These are phyloP conservation scores for Anabacerthia variegaticeps DNA, from an alignment of 2,797 vertebrate species.

Conservation along the genomic window DNA sequence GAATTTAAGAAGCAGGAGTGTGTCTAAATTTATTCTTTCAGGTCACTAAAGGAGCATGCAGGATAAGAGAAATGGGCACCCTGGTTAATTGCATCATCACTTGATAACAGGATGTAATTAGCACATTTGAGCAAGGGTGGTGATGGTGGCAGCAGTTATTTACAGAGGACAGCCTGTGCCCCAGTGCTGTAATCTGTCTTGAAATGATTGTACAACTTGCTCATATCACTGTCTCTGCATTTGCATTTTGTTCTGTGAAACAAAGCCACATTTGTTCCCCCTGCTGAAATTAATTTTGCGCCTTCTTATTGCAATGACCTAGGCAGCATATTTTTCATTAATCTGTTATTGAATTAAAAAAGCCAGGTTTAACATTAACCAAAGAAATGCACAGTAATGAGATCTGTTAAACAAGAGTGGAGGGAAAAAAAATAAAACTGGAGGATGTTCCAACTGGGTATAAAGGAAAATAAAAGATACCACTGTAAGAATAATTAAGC, in stretches of 20 bases:
- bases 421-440: background rate
- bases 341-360: background rate
- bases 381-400: background rate
- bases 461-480: background rate
- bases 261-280: background rate
- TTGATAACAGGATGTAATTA: conserved; percentile 54
- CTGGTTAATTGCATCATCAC: conserved; percentile 36
- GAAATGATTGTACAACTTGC: background rate
- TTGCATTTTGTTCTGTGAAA: background rate
- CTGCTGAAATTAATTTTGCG: background rate
- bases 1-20: background rate
- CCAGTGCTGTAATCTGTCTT: background rate
- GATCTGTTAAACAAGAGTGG: background rate
- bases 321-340: background rate
- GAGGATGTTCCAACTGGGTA: background rate
- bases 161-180: background rate
- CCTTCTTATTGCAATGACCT: background rate
- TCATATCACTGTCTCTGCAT: background rate
- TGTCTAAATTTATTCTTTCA: background rate
- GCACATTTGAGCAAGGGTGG: background rate
- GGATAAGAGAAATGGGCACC: background rate
- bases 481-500: background rate
- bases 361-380: background rate
- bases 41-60: background rate
- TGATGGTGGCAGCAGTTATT: background rate